Evolutionary conservation across 2,888 invertebrate genomes (phyloP).

Genomic region (Tetragnatha montana): DNA sequence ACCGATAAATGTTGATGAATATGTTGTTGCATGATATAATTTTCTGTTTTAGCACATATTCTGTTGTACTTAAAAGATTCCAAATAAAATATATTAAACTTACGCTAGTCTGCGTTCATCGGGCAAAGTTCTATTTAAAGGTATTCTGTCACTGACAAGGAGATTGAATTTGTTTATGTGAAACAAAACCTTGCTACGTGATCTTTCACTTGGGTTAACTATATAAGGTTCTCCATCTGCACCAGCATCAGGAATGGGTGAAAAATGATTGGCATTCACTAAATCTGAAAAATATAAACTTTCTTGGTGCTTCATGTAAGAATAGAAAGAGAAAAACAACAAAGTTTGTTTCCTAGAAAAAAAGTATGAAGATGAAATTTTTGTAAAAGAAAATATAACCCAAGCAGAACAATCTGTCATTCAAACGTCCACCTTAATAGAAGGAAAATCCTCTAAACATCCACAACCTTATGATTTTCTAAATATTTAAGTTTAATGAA

Average conservation of each 20-base stretch:
- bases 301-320: background rate
- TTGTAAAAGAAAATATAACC: too few species aligned
- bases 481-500: background rate
- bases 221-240: constrained; percentile 87
- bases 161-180: constrained; percentile 91
- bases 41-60: too few species aligned
- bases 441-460: too few species aligned
- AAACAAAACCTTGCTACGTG: constrained; percentile 86
- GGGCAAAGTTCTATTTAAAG: constrained; percentile 87
- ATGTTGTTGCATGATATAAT: background rate
- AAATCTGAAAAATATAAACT: constrained; percentile 68
- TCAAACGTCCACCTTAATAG: too few species aligned
- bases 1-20: background rate
- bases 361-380: too few species aligned
- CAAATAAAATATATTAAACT: constrained; percentile 60
- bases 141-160: constrained; percentile 90
- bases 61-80: background rate
- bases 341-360: too few species aligned
- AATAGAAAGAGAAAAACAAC: background rate
- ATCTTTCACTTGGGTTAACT: constrained; percentile 84
- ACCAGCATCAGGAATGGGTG: constrained; percentile 85
- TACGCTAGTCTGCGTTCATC: constrained; percentile 89
- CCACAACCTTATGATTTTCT: too few species aligned
- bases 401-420: too few species aligned
- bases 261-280: constrained; percentile 86